Conservation (phyloP, 2,888 invertebrate species). For the Pseudococcus longispinus region DNA sequence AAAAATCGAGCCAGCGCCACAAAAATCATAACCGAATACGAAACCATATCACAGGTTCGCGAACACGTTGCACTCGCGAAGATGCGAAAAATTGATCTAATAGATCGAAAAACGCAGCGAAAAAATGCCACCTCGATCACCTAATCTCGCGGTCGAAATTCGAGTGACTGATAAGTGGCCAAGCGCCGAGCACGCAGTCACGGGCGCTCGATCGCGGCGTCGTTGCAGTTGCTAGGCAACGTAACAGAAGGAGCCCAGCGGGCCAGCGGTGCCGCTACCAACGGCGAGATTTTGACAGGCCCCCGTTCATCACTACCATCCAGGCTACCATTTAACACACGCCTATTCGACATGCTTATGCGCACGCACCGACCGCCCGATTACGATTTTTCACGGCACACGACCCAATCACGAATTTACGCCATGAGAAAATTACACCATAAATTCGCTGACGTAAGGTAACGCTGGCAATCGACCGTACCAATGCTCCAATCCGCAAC, state of each 20-base stretch:
- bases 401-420: conserved; percentile 28
- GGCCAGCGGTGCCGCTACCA: conserved; percentile 14
- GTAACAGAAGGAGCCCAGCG: conserved; percentile 31
- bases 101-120: neutral
- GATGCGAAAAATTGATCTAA: neutral
- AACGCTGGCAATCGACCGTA: too few relatives aligned
- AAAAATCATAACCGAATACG: neutral
- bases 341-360: conserved; percentile 49
- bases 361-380: conserved; percentile 19
- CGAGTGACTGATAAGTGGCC: conserved; percentile 50
- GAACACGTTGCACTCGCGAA: neutral
- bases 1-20: neutral
- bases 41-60: neutral
- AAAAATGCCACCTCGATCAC: conserved; percentile 30
- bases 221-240: conserved; percentile 50
- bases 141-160: conserved; percentile 31
- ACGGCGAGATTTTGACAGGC: conserved; percentile 48
- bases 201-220: conserved; percentile 34
- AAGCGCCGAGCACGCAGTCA: neutral
- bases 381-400: conserved; percentile 6
- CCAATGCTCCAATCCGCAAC: neutral
- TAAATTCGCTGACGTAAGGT: neutral
- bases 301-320: conserved; percentile 49
- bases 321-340: conserved; percentile 51
- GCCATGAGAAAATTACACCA: conserved; percentile 26